Base-by-base conservation (phyloP, 30 jellyfish, hydroid and myxozoan genomes). In the Rhopilema esculentum region DNA sequence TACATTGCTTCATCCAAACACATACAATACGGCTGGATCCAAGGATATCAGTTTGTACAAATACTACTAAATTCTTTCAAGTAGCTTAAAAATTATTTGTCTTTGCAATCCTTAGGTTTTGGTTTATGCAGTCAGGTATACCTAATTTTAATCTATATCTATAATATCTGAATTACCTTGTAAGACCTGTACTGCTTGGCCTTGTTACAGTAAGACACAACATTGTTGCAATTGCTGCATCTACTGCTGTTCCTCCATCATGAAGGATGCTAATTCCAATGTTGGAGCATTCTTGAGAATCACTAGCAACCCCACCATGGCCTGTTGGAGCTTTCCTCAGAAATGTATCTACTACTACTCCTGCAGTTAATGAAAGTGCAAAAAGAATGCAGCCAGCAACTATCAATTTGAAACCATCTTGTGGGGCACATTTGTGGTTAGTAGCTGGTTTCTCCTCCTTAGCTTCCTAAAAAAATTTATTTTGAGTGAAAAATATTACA, bases 221-320 rank as follows among this genome's bases (percentile, higher is more conserved):
- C 79, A 67, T 68, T 16, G 88, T 23, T 0, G 97, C 92, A 32
- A 89, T 69, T 0, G 97, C 97, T 25, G 97, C 74, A 81, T 89
- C 97, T 1, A 89, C 88, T 1, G 92, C 97, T 27, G 75, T 66
- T 24, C 93, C 97, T 1, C 91, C 91, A 26, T 80, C 50, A 19
- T 48, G 76, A 31, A 89, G n/a, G 8, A 89, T 52, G 2, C 72
- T 72, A 66, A 88, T 28, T 9, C 93, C 97, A 81, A 82, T 71
- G 17, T 77, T 78, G 8, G 97, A 89, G 57, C 97, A 89, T 16
- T 48, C 78, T 32, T 75, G 89, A 20, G 91, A 72, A 52, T 89
- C 97, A 69, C 92, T 77, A 1, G 97, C 82, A 19, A 89, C 97
- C 0, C 90, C 97, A 57, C 97, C 97, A 75, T 89, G 93, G 8